Conservation (phyloP, 2,113 vertebrate species). For the Camarhynchus parvulus region DNA sequence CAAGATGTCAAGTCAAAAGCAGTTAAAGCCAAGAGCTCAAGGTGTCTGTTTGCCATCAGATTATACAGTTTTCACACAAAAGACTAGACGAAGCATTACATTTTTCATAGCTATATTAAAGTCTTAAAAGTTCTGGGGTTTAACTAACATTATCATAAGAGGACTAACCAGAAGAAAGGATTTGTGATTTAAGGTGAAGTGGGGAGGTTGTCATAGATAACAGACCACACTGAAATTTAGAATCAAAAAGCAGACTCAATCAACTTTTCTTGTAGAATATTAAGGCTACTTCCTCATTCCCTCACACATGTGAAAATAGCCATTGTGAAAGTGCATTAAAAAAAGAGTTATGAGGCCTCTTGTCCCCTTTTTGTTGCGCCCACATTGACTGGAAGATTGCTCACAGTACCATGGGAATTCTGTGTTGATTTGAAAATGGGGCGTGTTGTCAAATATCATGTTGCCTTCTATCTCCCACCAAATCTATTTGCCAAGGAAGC, state of each 20-base stretch:
- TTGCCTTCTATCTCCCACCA: neutral
- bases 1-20: neutral
- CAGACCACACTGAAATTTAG: neutral
- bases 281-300: neutral
- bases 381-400: neutral
- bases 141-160: neutral
- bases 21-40: neutral
- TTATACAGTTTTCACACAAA: neutral
- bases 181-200: neutral
- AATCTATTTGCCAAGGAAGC: neutral
- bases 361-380: neutral
- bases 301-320: neutral
- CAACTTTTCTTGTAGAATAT: neutral
- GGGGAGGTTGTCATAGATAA: neutral
- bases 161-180: neutral
- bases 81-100: neutral
- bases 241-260: neutral
- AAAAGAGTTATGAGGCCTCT: neutral
- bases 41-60: neutral
- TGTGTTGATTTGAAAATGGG: neutral
- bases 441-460: fast-evolving
- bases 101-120: neutral
- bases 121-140: neutral
- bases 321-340: neutral
- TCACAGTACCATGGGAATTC: neutral